Conservation (phyloP, 2,797 vertebrate genomes). For the Cottoperca gobio region DNA sequence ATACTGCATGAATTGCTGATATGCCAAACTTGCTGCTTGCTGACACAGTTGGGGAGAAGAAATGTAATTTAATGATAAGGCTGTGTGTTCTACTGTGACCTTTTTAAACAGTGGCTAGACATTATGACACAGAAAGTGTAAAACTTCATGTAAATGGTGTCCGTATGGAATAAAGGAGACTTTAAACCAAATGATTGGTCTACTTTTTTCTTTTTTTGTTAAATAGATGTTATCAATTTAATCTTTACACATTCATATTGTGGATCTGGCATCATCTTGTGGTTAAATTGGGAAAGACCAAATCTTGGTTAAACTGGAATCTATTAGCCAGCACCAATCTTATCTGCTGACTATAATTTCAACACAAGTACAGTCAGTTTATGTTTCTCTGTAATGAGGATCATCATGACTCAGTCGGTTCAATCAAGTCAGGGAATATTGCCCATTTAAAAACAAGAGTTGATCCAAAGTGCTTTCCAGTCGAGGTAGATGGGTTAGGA, state of each 20-base stretch:
- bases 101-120: not conserved
- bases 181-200: not conserved
- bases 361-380: not conserved
- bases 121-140: not conserved
- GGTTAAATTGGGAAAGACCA: slow-evolving; percentile 32
- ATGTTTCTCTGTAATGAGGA: not conserved
- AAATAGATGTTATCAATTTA: not conserved
- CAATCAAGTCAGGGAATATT: no score
- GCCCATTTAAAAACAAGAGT: no score
- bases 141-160: not conserved
- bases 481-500: no score
- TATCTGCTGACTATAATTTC: not conserved
- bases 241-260: not conserved
- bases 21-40: not conserved
- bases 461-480: no score
- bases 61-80: not conserved
- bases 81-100: not conserved
- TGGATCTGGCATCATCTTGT: slow-evolving; percentile 64
- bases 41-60: not conserved
- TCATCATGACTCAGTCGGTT: not conserved
- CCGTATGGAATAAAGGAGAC: not conserved
- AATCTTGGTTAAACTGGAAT: not conserved
- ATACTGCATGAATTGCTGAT: slow-evolving; percentile 21
- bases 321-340: not conserved
- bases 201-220: no score